Percentiles rank a stretch among this genome's conserved stretches.
Evolutionary conservation across 2,113 vertebrate species (phyloP).

Genomic region (Mola mola): DNA sequence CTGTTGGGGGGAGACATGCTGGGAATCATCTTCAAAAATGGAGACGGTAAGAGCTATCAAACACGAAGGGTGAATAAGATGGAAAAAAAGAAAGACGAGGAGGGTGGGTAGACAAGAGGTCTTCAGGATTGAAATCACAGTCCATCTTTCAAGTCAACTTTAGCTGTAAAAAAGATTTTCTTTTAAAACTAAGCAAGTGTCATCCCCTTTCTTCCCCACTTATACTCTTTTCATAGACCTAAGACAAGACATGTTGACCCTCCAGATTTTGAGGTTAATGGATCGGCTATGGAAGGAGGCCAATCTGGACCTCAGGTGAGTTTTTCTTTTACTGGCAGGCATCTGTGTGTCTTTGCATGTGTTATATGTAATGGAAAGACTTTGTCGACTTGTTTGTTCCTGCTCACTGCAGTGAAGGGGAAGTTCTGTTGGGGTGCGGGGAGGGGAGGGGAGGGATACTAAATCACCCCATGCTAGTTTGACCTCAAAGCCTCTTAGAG

Average conservation of each 20-base stretch:
- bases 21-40: constrained; percentile 98
- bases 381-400: constrained; percentile 86
- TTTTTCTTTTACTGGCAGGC: background rate
- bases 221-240: constrained; percentile 85
- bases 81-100: background rate
- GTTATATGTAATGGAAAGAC: no score
- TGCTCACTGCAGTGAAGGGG: constrained; percentile 81
- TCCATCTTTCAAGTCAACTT: no score
- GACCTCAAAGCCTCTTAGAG: constrained; percentile 71
- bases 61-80: background rate
- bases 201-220: background rate
- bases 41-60: constrained; percentile 86
- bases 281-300: constrained; percentile 98
- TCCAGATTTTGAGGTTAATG: constrained; percentile 95
- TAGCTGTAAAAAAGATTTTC: background rate
- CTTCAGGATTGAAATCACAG: background rate
- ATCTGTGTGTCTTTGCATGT: background rate
- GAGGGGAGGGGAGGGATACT: constrained; percentile 43
- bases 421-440: constrained; percentile 77
- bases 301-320: constrained; percentile 93
- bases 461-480: constrained; percentile 73
- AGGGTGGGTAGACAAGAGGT: background rate
- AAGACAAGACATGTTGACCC: constrained; percentile 95
- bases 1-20: constrained; percentile 89
- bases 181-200: background rate